Conservation (phyloP, 1,140 invertebrate species). For the Marisa cornuarietis region DNA sequence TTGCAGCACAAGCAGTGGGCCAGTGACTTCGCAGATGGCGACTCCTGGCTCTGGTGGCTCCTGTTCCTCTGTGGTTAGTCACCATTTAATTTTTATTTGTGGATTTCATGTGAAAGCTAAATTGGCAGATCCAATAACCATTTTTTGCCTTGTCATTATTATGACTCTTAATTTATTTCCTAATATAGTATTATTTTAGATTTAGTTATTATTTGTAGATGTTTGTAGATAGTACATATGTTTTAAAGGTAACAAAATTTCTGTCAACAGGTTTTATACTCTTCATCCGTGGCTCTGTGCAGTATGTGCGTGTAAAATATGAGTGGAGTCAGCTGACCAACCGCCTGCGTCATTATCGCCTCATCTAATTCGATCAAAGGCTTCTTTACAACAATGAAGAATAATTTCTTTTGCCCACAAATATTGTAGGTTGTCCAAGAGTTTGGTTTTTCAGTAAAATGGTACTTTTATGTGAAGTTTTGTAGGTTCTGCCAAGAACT, state of each 20-base stretch:
- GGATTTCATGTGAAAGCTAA: no score
- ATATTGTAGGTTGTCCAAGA: no score
- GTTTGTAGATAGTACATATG: neutral
- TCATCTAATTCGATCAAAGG: constrained; percentile 21
- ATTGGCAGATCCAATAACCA: no score
- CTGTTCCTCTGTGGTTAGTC: constrained; percentile 60
- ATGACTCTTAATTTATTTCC: no score
- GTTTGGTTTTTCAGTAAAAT: no score
- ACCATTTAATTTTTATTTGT: constrained; percentile 2
- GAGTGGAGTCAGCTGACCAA: constrained; percentile 76
- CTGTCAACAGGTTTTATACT: constrained; percentile 79
- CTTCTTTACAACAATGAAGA: no score
- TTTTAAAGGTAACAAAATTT: neutral
- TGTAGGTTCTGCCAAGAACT: no score
- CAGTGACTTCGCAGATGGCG: constrained; percentile 53
- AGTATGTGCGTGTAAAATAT: constrained; percentile 89
- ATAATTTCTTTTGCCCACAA: no score
- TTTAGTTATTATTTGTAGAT: neutral
- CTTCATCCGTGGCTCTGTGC: constrained; percentile 85
- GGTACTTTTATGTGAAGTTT: no score
- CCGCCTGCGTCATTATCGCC: constrained; percentile 32
- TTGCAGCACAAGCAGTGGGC: constrained; percentile 61
- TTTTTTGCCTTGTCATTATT: no score
- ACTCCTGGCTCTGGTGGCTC: constrained; percentile 64
- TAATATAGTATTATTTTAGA: neutral